Percentiles rank a stretch among this genome's conserved stretches.
phyloP scores from a whole-genome alignment of 2,797 vertebrate genomes.

The Luscinia megarhynchos region DNA sequence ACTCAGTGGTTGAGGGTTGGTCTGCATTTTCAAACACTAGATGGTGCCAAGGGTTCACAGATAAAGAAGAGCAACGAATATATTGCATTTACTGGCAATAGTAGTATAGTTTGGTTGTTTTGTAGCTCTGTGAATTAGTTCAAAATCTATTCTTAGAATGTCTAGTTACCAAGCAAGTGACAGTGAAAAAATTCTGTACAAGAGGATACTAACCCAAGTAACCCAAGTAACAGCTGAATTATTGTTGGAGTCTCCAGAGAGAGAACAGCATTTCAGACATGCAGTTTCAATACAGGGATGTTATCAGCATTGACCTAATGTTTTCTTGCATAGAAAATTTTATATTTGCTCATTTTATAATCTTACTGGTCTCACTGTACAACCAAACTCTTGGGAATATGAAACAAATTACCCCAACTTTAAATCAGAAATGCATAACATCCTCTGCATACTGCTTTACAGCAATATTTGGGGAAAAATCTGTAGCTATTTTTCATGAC shows the following conservation, averaged over 20 bases:
- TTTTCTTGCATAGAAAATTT: background rate
- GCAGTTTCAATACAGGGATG: background rate
- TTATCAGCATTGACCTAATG: background rate
- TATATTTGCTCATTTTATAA: background rate
- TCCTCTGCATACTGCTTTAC: background rate
- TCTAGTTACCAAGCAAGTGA: background rate
- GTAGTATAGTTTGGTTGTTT: background rate
- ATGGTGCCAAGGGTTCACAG: conserved; percentile 46
- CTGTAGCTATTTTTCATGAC: background rate
- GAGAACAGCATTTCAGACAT: background rate
- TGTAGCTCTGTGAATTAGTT: background rate
- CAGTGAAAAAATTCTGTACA: background rate
- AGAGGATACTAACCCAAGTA: background rate
- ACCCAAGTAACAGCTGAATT: background rate
- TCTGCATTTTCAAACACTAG: conserved; percentile 45
- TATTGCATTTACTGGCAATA: background rate
- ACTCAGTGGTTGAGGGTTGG: background rate
- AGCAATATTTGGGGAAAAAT: background rate
- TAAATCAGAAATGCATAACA: background rate
- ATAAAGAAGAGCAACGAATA: background rate
- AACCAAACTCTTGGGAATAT: background rate
- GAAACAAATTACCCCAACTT: background rate
- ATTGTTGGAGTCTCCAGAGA: background rate
- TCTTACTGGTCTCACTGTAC: background rate
- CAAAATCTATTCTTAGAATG: background rate